Evolutionary conservation across 2,797 vertebrate species (phyloP), one percentile per base, ranked within the genome.

Genomic region (Craterocephalus amniculus): DNA sequence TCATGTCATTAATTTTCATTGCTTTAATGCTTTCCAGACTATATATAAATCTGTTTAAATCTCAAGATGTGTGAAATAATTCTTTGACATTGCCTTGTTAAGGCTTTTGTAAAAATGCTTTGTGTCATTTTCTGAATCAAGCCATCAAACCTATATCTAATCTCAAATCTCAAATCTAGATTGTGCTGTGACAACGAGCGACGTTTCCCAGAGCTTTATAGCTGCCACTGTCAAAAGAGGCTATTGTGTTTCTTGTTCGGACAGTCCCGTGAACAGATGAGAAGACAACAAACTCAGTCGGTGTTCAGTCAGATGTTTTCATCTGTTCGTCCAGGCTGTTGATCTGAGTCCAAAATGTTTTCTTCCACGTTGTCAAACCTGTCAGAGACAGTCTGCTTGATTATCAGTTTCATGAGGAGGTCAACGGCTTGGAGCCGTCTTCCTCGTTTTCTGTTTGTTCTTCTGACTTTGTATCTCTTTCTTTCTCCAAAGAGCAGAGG

Each of bases 371-470:
- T 69, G 67, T 84, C 35, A 77, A 76, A 74, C 18, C 64, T 54
- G 63, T 81, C 71, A 77, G 27, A 79, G 62, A 67, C 43, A 29
- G 38, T 68, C 60, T 63, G 49, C 67, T 63, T 66, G 74, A 81
- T 62, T 64, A 72, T 82, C 58, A 32, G 29, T 49, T 58, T 58
- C 31, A 57, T 32, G 57, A 68, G 66, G 83, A 88, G 71, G 83
- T 86, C 79, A 78, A 45, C 2, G 7, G 74, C 80, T 79, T 63
- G 10, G 70, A 31, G 79, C 75, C 58, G 43, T 24, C 20, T 63
- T 71, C 74, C 52, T 64, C 36, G 55, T 75, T 49, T 24, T 67
- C 61, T 65, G 36, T 38, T 60, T 57, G 29, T 74, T 72, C 49
- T 38, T 63, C 63, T 62, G 57, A 63, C 61, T 59, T 49, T 66